These are phyloP conservation scores for Cyphomyrmex costatus DNA, from an alignment of 1,140 invertebrate species.

Conservation along the genomic window DNA sequence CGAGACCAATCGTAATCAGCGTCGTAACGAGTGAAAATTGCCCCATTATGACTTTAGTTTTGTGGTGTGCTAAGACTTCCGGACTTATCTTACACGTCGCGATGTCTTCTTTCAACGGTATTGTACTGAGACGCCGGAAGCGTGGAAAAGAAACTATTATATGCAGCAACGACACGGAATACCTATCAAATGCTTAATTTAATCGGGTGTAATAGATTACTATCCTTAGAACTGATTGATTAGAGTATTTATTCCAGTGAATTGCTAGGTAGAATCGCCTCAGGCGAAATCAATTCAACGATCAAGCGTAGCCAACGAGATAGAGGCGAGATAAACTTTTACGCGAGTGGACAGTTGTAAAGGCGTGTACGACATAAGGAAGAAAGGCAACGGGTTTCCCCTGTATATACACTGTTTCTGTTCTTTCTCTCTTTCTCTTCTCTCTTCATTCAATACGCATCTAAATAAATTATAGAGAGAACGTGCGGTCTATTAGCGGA, in stretches of 20 bases:
- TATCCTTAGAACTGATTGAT: conserved; percentile 7
- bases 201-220: conserved; percentile 38
- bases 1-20: conserved; percentile 63
- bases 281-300: conserved; percentile 16
- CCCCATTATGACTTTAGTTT: not conserved
- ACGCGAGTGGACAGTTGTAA: conserved; percentile 11
- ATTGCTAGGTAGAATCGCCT: not conserved
- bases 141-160: not conserved
- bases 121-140: not conserved
- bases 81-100: not conserved
- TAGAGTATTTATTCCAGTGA: conserved; percentile 29
- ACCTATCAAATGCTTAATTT: conserved; percentile 7
- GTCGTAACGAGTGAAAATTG: conserved; percentile 45
- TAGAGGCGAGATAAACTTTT: conserved; percentile 24
- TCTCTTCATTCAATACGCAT: conserved; percentile 36
- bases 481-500: conserved; percentile 72
- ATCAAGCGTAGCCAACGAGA: conserved; percentile 9
- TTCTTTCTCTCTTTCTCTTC: not conserved
- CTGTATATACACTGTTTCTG: not conserved
- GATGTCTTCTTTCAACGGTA: not conserved
- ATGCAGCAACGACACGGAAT: not conserved
- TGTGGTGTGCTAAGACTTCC: conserved; percentile 4
- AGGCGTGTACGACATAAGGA: conserved; percentile 11
- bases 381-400: not conserved
- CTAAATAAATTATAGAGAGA: conserved; percentile 74